Percentiles rank a stretch among this genome's conserved stretches.
These are phyloP conservation scores for Neuroterus valhalla DNA, from an alignment of 1,140 invertebrate species.

Conservation along the genomic window DNA sequence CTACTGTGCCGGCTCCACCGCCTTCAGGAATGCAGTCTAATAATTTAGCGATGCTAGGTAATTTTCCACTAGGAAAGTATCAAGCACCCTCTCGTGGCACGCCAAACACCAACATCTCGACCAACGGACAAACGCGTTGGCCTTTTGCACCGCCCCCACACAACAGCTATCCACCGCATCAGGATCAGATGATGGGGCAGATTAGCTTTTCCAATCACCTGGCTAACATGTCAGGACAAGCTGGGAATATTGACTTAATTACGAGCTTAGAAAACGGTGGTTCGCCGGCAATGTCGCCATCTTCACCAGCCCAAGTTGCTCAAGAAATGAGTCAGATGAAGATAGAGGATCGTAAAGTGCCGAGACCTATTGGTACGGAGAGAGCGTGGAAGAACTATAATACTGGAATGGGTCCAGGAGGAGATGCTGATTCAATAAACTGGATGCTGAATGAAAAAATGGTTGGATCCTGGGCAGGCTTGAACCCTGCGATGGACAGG, in stretches of 20 bases:
- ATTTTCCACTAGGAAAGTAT: slow-evolving; percentile 69
- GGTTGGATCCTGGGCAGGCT: slow-evolving; percentile 65
- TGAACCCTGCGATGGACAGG: slow-evolving; percentile 64
- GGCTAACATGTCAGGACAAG: slow-evolving; percentile 68
- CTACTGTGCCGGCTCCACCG: slow-evolving; percentile 66
- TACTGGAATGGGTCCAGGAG: slow-evolving; percentile 61
- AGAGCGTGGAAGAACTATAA: slow-evolving; percentile 80
- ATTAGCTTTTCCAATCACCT: slow-evolving; percentile 68
- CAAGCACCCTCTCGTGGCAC: slow-evolving; percentile 42
- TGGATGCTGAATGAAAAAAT: slow-evolving; percentile 78
- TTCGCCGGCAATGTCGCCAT: slow-evolving; percentile 80
- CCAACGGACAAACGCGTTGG: slow-evolving; percentile 65
- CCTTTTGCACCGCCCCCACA: slow-evolving; percentile 63
- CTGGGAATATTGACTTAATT: slow-evolving; percentile 73
- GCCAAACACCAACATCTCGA: slow-evolving; percentile 48
- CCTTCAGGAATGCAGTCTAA: slow-evolving; percentile 74
- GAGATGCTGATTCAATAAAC: slow-evolving; percentile 75
- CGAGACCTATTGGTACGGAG: slow-evolving; percentile 86
- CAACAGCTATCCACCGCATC: slow-evolving; percentile 66
- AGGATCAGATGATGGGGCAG: slow-evolving; percentile 67
- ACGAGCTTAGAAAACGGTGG: slow-evolving; percentile 76
- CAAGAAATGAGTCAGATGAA: slow-evolving; percentile 69
- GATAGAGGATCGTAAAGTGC: slow-evolving; percentile 82
- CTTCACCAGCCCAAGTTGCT: slow-evolving; percentile 66
- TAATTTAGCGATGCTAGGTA: slow-evolving; percentile 63